Base-by-base conservation (phyloP, 2,888 invertebrate genomes). In the Anthrax anthrax region DNA sequence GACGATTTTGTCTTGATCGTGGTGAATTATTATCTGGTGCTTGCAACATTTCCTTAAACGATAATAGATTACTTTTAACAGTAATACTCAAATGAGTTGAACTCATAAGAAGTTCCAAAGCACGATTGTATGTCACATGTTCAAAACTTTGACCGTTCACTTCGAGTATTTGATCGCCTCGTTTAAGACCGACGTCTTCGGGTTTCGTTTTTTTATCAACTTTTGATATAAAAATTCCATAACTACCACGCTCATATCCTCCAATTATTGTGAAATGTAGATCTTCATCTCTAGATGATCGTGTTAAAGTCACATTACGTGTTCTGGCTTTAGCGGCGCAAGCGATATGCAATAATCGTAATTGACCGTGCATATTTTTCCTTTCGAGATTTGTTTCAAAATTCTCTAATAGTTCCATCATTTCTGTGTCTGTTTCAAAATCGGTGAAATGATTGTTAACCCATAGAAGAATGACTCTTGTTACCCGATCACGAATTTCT, bases 391-490 rank as follows among this genome's bases (percentile, higher is more conserved):
- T 81, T 51, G 79, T 74, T 70, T 96, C 95, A 70, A 96, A 95
- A 50, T 79, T 82, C 66, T 95, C 94, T 51, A 96, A 70, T 63
- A 95, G 94, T 57, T 92, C 91, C 81, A 94, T 92, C 94, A 98
- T 94, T 49, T 81, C 81, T 18, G 90, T 84, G 69, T 94, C 90
- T 8, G 88, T 92, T 73, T 95, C 95, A 69, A 96, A 96, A 64
- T 96, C 96, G 37, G 92, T 92, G 63, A 95, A 96, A 70, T 96
- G 95, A 69, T 95, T 97, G 69, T 96, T 97, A 2, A 97, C 96
- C 98, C 98, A 99, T 12, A 97, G 76, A 39, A 98, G 72, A 12
- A 98, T 90, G 1, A 98, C 94, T 49, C 97, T 75, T 1, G 96
- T 95, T 5, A 96, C 96, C 62, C 92, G 78, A 67, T 91, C 68